phyloP scores from a whole-genome alignment of 2,113 vertebrate species.

The Entomyzon cyanotis region DNA sequence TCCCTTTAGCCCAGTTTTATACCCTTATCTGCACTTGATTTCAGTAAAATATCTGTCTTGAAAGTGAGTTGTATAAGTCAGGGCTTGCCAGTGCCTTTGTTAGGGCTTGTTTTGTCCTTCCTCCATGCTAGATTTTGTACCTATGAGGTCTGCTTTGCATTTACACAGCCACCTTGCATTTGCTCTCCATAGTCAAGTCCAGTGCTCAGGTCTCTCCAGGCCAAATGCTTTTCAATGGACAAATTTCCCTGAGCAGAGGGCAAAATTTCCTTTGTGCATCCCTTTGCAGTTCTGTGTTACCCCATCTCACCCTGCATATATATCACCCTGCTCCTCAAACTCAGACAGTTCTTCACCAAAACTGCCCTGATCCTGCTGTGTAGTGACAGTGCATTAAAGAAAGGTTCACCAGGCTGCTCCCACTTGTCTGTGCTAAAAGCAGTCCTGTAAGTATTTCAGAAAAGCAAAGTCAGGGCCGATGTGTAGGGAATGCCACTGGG shows the following conservation, averaged over 20 bases:
- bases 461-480: not conserved
- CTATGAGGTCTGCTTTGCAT: not conserved
- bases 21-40: not conserved
- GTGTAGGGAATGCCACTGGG: not conserved
- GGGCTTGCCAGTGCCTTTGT: not conserved
- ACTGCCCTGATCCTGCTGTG: not conserved
- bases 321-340: not conserved
- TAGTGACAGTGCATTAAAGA: not conserved
- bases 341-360: not conserved
- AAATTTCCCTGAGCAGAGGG: not conserved
- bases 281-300: not conserved
- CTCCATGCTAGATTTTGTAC: not conserved
- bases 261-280: not conserved
- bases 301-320: not conserved
- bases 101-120: not conserved
- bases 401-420: not conserved
- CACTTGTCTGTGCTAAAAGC: not conserved
- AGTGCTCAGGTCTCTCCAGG: not conserved
- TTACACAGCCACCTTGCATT: fast-evolving
- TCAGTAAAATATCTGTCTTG: not conserved
- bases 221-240: not conserved
- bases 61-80: not conserved
- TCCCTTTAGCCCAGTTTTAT: not conserved
- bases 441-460: not conserved
- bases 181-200: not conserved